Evolutionary conservation across 1,140 invertebrate genomes (phyloP).

Genomic region (Branchinecta lynchi): DNA sequence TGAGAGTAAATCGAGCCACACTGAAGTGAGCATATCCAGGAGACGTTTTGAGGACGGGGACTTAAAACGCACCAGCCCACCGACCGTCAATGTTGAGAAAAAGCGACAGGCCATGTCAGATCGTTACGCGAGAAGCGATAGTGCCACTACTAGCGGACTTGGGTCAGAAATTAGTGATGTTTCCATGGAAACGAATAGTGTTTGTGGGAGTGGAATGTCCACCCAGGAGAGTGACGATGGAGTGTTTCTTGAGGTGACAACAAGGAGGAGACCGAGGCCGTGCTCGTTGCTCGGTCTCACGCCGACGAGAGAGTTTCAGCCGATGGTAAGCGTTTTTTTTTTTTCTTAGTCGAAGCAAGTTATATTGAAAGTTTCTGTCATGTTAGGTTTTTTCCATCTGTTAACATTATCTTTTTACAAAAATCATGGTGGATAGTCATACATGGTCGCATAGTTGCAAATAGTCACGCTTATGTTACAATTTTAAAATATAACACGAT

Average conservation of each 20-base stretch:
- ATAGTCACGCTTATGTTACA: too few relatives aligned
- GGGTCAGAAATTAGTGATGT: constrained; percentile 31
- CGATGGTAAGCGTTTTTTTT: neutral
- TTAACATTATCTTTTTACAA: too few relatives aligned
- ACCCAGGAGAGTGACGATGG: constrained; percentile 9
- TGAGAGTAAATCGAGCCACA: constrained; percentile 7
- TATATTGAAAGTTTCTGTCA: too few relatives aligned
- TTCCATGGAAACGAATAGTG: constrained; percentile 19
- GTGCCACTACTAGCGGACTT: constrained; percentile 30
- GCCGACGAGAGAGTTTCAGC: constrained; percentile 5
- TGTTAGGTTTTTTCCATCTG: too few relatives aligned
- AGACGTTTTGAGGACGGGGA: neutral
- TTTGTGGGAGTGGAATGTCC: constrained; percentile 17
- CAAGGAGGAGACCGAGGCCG: constrained; percentile 14
- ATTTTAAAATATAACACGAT: too few relatives aligned
- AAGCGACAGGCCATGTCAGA: neutral
- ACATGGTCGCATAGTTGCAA: too few relatives aligned
- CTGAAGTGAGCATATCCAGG: constrained; percentile 1
- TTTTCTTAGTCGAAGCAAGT: too few relatives aligned
- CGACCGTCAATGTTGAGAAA: neutral
- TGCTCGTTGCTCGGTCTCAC: constrained; percentile 11
- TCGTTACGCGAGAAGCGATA: constrained; percentile 27
- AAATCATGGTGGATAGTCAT: too few relatives aligned
- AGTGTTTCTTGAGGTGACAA: constrained; percentile 5
- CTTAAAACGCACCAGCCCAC: neutral